Percentiles rank a stretch among this genome's conserved stretches.
These are phyloP conservation scores for Nesospiza acunhae DNA, from an alignment of 2,113 vertebrate species.

Conservation along the genomic window DNA sequence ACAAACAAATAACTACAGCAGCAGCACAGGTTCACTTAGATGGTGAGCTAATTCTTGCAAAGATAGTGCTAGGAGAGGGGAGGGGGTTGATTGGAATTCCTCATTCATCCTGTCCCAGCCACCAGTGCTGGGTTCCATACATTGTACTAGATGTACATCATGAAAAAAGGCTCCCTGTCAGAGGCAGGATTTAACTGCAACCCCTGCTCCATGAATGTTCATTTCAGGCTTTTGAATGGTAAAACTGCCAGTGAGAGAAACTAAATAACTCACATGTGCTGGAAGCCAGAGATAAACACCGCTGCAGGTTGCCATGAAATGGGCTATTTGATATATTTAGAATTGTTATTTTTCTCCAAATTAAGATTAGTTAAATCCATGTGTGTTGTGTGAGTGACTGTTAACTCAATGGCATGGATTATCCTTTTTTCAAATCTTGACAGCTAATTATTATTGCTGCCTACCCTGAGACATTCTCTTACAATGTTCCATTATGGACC, in stretches of 20 bases:
- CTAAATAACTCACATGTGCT: conserved; percentile 69
- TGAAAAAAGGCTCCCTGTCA: conserved; percentile 47
- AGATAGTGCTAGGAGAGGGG: not conserved
- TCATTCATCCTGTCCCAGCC: not conserved
- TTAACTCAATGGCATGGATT: conserved; percentile 76
- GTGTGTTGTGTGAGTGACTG: conserved; percentile 73
- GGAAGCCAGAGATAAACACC: conserved; percentile 76
- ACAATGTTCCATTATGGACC: conserved; percentile 62
- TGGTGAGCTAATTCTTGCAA: not conserved
- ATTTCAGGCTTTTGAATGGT: conserved; percentile 67
- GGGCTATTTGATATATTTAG: conserved; percentile 75
- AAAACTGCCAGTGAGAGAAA: conserved; percentile 68
- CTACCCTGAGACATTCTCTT: conserved; percentile 63
- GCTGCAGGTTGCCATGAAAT: conserved; percentile 69
- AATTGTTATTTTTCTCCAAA: conserved; percentile 82
- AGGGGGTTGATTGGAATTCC: conserved; percentile 26
- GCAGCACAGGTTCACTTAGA: not conserved
- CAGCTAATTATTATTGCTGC: conserved; percentile 80
- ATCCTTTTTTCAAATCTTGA: conserved; percentile 75
- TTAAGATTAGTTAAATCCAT: conserved; percentile 81
- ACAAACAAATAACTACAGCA: not conserved
- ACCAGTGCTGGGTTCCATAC: not conserved
- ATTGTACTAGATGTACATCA: not conserved
- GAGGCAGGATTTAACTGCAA: conserved; percentile 57
- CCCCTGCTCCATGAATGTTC: conserved; percentile 47